Base-by-base conservation (phyloP, 2,888 invertebrate species). In the Andrena fulva region DNA sequence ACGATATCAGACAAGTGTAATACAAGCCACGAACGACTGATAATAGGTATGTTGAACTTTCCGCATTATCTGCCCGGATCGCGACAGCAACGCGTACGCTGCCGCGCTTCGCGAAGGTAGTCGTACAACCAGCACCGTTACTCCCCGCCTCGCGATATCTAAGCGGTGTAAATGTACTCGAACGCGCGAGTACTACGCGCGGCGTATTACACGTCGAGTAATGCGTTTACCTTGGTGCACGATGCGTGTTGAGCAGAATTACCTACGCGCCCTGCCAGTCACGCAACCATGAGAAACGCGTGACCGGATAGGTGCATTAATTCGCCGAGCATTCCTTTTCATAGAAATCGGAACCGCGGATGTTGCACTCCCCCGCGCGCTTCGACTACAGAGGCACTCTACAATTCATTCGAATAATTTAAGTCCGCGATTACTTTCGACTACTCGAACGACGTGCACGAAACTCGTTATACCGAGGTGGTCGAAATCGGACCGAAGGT, bases 41-140 rank as follows among this genome's bases (percentile, higher is more conserved):
- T 42, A 42, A 4, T 42, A 12, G 4, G 12, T 42, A 12, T 16
- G 12, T 42, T 5, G 16, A 42, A 5, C 16, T 42, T 42, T 42
- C 42, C 42, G 1, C 1, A 42, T 5, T 16, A 42, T 42, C 42
- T 42, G 42, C 16, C 16, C 16, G 50, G 5, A 52, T 0, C 31
- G 8, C 10, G 10, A 24, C 48, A n/a, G 27, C 8, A 33, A 8
- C 50, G 24, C 54, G 42, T 33, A 62, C 48, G 16, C 33, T 6
- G 24, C 3, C 7, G 31, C n/a, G 12, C 62, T 68, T 74, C 76
- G 75, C 75, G 75, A 79, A 83, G 83, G 75, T 63, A 76, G 68
- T 68, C 80, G 59, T 89, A 89, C 89, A 82, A 87, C 83, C 59
- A 79, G 77, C 82, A 89, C 89, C 89, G 89, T 89, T 89, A 89